Evolutionary conservation across 2,888 invertebrate species (phyloP), one percentile per base, ranked within the genome.

Genomic region (Ashinkailepas kermadecensis): DNA sequence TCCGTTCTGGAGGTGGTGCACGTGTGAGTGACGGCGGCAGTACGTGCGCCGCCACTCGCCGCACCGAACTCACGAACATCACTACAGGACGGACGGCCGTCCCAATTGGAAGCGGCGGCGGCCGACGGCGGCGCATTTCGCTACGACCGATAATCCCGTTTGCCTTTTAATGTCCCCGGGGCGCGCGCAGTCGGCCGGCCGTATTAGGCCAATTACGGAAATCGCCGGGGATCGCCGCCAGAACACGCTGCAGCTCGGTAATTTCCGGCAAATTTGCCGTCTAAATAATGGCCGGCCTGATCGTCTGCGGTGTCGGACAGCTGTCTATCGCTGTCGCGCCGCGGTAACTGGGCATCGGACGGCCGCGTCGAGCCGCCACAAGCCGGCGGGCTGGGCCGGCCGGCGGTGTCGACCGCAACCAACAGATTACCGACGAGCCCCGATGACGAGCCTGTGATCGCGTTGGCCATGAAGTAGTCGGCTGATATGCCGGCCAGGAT

Each of bases 141-240:
- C 74, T 18, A 15, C 54, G 9, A 54, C 18, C 74, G 74, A 74
- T 74, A 74, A 74, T 74, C 74, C 74, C 23, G 74, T 74, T 74
- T 74, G 74, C 74, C 74, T 74, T 74, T 74, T 74, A 74, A 74
- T 74, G 74, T 74, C 74, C 74, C 74, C 54, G 9, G 74, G 39
- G 74, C 8, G 54, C 54, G 18, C 74, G 23, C 23, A 54, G 54
- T 74, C 39, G 74, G 74, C 74, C 54, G 67, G 67, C 54, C 13
- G 54, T 9, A 74, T 74, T 74, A 74, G 74, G 74, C 74, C 74
- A 74, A 74, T 74, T 74, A 74, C 54, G 74, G 54, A 18, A 74
- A 74, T 74, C 74, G 54, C 74, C 74, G 54, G 54, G 54, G 74
- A 74, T 74, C 74, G 74, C 54, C 54, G 74, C 21, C 25, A 18